Base-by-base conservation (phyloP, 2,888 invertebrate genomes). In the Plusia festucae region DNA sequence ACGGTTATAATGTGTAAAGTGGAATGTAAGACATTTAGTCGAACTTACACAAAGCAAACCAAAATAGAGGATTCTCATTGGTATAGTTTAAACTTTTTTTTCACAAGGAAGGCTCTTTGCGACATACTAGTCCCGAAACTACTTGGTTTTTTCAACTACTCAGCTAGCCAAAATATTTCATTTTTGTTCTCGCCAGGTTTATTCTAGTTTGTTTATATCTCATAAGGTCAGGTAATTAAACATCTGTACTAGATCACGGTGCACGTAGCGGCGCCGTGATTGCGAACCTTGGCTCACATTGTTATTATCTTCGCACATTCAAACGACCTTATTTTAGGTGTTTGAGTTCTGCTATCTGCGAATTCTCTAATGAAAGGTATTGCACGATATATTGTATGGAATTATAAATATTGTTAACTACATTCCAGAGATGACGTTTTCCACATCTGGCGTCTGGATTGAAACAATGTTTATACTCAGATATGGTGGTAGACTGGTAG, bases 261-360 rank as follows among this genome's bases (percentile, higher is more conserved):
- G 62, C 81, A 82, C 82, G 82, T 68, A 63, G 59, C 63, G 53
- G 27, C 53, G 60, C 64, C 78, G 78, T 82, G 81, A 76, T 68
- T 62, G 60, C 7, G 27, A 78, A 75, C 82, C 82, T 82, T 81
- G 81, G 78, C 80, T 77, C 68, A 81, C 78, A 73, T 79, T 27
- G 65, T 30, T 64, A 67, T 78, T 75, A 79, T 79, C 75, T 75
- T 72, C 60, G 68, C 70, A 75, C 57, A 81, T 60, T 72, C 63
- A 53, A 68, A 68, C 64, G 73, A 59, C 78, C 76, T 81, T 79
- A 78, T 75, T 75, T 76, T 68, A 58, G 56, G 67, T 16, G 72
- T 67, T 59, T 52, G 61, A 65, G 56, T 44, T 76, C 61, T 57
- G 52, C 55, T 60, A 64, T 65, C 56, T 57, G 15, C 16, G n/a